These are phyloP conservation scores for Lophura nycthemera DNA, from an alignment of 2,113 vertebrate genomes.

Conservation along the genomic window DNA sequence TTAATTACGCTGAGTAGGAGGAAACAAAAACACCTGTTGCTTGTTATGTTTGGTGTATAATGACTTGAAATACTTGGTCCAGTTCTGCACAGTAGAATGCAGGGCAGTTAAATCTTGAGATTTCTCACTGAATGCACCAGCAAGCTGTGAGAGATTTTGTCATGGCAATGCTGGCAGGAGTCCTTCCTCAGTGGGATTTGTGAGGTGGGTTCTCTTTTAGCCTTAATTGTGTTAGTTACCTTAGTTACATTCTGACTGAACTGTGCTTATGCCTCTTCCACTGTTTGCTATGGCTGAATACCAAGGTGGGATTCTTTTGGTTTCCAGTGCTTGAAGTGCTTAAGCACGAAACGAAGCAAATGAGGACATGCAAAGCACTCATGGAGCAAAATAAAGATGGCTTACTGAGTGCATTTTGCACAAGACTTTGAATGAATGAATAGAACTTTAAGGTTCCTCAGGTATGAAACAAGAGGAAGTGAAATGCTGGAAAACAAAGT, in stretches of 20 bases:
- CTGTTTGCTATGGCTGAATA: neutral
- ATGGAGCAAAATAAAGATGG: neutral
- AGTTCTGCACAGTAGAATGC: neutral
- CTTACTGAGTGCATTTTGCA: neutral
- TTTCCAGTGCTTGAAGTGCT: neutral
- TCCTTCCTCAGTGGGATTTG: neutral
- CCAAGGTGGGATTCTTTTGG: neutral
- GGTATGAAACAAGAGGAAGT: neutral
- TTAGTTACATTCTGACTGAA: neutral
- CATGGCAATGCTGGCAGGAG: rapidly evolving
- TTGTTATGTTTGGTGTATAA: neutral
- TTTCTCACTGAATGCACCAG: neutral
- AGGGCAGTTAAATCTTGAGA: rapidly evolving
- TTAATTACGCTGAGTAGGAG: rapidly evolving
- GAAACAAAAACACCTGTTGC: neutral
- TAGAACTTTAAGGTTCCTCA: neutral
- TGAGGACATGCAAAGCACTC: neutral
- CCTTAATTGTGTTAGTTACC: neutral
- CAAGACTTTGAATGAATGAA: neutral
- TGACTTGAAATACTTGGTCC: neutral
- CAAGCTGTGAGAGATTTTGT: neutral
- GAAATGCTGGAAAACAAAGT: neutral
- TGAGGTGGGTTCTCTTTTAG: neutral
- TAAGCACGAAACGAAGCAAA: neutral
- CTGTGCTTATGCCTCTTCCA: neutral